These are phyloP conservation scores for Phataginus tricuspis DNA, from an alignment of 2,797 vertebrate genomes.

Conservation along the genomic window DNA sequence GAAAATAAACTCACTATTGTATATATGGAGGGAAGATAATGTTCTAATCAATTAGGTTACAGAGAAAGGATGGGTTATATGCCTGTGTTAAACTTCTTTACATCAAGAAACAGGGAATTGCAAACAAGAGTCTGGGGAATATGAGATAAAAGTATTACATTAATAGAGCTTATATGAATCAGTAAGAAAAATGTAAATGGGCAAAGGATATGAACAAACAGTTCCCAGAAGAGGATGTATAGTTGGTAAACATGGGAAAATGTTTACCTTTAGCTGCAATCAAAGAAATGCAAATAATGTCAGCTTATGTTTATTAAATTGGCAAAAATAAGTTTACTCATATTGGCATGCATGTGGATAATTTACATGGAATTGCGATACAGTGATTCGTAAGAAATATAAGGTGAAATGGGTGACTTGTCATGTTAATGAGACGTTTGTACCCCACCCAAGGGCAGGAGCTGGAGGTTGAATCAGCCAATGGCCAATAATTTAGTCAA, in stretches of 20 bases:
- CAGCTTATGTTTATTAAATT: neutral
- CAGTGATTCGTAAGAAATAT: no score
- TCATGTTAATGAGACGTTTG: no score
- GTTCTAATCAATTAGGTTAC: neutral
- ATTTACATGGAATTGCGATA: neutral
- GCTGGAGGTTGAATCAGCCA: no score
- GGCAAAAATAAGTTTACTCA: neutral
- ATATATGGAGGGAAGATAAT: neutral
- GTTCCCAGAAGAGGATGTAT: neutral
- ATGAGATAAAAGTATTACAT: neutral
- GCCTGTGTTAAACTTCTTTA: neutral
- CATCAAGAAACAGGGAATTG: slow-evolving; percentile 24
- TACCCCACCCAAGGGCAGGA: no score
- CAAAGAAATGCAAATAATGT: neutral
- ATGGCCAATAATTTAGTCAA: no score
- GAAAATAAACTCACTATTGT: neutral
- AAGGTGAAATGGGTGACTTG: no score
- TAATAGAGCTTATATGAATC: neutral
- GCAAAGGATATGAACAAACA: neutral
- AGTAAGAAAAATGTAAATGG: neutral
- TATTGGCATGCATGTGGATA: neutral
- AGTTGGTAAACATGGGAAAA: neutral
- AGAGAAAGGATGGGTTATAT: neutral
- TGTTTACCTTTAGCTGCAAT: neutral
- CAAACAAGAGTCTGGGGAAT: neutral